phyloP scores from a whole-genome alignment of 1,140 invertebrate species.

The Phenacoccus solenopsis region DNA sequence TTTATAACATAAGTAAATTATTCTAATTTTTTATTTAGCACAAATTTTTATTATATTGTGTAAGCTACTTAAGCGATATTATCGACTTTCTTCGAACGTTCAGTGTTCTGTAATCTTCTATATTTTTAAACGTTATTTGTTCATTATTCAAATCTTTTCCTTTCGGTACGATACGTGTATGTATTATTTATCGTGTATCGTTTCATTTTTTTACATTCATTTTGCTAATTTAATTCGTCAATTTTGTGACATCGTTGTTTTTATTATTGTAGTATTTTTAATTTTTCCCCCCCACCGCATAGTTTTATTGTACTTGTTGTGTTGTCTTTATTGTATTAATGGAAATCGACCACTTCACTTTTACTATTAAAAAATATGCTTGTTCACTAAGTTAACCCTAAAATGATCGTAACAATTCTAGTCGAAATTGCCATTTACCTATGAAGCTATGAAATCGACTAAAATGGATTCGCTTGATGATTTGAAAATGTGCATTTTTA shows the following conservation, averaged over 20 bases:
- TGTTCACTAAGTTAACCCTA: not conserved
- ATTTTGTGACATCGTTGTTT: not conserved
- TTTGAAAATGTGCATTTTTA: too few species aligned
- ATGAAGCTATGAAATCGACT: too few species aligned
- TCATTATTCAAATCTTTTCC: not conserved
- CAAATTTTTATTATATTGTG: not conserved
- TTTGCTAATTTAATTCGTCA: not conserved
- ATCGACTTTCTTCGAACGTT: not conserved
- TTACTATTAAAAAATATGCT: too few species aligned
- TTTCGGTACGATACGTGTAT: too few species aligned
- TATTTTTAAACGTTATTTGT: not conserved
- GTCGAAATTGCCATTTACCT: not conserved
- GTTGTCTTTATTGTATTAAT: not conserved
- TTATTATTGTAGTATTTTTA: not conserved
- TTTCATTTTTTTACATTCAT: not conserved
- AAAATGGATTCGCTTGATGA: too few species aligned
- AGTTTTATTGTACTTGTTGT: not conserved
- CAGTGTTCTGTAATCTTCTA: not conserved
- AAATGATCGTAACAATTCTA: not conserved
- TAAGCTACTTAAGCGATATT: not conserved
- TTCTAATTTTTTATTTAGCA: slow-evolving; percentile 1
- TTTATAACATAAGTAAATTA: not conserved
- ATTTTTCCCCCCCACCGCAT: not conserved
- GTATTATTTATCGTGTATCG: not conserved
- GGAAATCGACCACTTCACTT: not conserved